Evolutionary conservation across 2,888 invertebrate species (phyloP).

Genomic region (Leptopilina syphax): DNA sequence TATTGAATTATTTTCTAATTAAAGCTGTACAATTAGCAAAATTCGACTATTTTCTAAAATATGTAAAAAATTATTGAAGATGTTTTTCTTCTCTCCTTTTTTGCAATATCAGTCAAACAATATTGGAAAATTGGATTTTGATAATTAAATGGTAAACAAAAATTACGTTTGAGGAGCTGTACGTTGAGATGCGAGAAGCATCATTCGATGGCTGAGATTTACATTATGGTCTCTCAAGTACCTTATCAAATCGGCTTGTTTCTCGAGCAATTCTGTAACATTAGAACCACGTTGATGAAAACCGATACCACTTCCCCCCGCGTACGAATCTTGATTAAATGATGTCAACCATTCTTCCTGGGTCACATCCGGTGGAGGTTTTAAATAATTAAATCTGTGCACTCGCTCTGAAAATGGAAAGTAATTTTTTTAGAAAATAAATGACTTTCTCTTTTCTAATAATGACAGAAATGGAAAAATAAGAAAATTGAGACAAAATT

Average conservation of each 20-base stretch:
- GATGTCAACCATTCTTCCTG: conserved; percentile 80
- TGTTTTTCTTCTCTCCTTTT: not conserved
- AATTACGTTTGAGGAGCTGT: conserved; percentile 54
- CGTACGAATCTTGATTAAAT: conserved; percentile 77
- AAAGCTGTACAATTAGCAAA: conserved; percentile 9
- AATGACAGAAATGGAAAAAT: conserved; percentile 64
- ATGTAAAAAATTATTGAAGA: too few relatives aligned
- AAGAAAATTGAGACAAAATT: too few relatives aligned
- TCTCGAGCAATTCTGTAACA: conserved; percentile 80
- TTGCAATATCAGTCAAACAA: not conserved
- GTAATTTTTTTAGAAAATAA: not conserved
- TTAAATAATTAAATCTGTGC: conserved; percentile 80
- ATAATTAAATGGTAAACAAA: not conserved
- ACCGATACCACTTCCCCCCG: conserved; percentile 78
- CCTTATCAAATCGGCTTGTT: conserved; percentile 85
- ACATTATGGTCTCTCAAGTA: conserved; percentile 84
- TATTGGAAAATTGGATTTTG: not conserved
- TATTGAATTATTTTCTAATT: not conserved
- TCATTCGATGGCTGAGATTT: conserved; percentile 82
- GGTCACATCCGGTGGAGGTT: conserved; percentile 82
- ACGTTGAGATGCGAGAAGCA: conserved; percentile 72
- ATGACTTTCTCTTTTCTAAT: conserved; percentile 76
- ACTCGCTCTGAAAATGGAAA: conserved; percentile 79
- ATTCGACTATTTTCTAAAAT: not conserved
- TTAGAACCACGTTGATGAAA: conserved; percentile 71